Evolutionary conservation across 2,888 invertebrate genomes (phyloP).

Genomic region (Bursaphelenchus okinawaensis): DNA sequence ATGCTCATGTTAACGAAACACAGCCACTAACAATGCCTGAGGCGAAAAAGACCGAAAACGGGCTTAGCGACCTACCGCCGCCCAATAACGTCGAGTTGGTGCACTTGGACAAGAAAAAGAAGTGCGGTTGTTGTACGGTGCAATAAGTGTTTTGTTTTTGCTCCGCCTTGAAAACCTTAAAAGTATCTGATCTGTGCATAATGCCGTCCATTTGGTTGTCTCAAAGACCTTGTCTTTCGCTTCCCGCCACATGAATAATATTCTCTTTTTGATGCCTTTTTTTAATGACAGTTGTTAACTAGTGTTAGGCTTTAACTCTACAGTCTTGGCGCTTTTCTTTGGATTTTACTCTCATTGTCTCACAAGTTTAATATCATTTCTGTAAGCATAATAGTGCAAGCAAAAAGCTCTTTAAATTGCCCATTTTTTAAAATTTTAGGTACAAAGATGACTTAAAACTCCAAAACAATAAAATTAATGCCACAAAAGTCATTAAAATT

Average conservation of each 20-base stretch:
- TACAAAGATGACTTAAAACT: no score
- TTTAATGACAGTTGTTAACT: neutral
- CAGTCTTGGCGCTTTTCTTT: no score
- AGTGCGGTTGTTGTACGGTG: slow-evolving; percentile 35
- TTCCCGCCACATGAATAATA: neutral
- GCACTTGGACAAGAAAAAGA: slow-evolving; percentile 37
- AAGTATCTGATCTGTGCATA: neutral
- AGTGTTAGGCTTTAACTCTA: neutral
- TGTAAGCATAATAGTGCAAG: no score
- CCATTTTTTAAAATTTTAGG: no score
- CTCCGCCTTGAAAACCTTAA: neutral
- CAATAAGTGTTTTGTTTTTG: slow-evolving; percentile 23
- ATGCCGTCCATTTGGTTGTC: neutral
- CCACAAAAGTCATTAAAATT: no score
- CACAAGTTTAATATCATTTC: no score
- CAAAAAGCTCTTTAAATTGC: no score
- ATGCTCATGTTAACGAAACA: slow-evolving; percentile 6
- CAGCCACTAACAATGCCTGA: neutral
- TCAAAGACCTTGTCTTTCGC: neutral
- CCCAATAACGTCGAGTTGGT: slow-evolving; percentile 36
- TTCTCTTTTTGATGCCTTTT: neutral
- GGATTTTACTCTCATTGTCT: no score
- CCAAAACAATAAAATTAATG: no score
- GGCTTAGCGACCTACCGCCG: slow-evolving; percentile 24
- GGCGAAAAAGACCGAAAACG: neutral